phyloP scores from a whole-genome alignment of 2,888 invertebrate genomes.

The Thecophora atra region DNA sequence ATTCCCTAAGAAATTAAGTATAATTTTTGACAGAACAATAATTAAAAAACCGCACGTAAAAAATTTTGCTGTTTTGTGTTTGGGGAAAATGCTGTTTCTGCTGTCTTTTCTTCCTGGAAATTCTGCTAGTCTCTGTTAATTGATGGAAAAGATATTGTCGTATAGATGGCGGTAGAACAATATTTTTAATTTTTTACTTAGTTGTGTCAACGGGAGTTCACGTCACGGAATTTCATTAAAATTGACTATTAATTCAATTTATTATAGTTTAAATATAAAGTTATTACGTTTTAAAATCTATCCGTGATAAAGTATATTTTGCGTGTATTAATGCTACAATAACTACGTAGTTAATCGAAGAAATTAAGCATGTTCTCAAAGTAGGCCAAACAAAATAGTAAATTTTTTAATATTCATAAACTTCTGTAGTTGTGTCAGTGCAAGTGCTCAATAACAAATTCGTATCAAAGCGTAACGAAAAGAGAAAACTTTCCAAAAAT shows the following conservation, averaged over 20 bases:
- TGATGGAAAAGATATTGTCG: no score
- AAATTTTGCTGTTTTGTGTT: no score
- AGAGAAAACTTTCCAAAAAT: slow-evolving; percentile 30
- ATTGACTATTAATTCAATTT: slow-evolving; percentile 39
- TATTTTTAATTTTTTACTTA: no score
- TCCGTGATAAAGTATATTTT: slow-evolving; percentile 29
- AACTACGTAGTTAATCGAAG: not conserved
- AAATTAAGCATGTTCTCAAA: slow-evolving; percentile 49
- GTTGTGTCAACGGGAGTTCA: no score
- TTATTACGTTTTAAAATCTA: slow-evolving; percentile 36
- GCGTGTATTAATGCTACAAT: slow-evolving; percentile 39
- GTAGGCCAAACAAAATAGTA: slow-evolving; percentile 58
- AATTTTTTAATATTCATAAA: slow-evolving; percentile 44
- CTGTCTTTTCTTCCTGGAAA: no score
- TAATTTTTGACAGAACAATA: no score
- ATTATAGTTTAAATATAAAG: slow-evolving; percentile 36
- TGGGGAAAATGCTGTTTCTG: no score
- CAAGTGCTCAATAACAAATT: slow-evolving; percentile 44
- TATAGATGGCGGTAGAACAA: no score
- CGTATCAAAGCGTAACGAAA: slow-evolving; percentile 36
- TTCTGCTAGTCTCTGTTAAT: no score
- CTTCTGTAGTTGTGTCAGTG: slow-evolving; percentile 54
- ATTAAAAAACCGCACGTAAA: no score
- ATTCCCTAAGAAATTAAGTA: no score
- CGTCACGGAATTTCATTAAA: no score